A percentile compares a stretch with the other conserved stretches of the same genome.
phyloP scores from a whole-genome alignment of 2,888 invertebrate genomes.

The Taenaris catops region DNA sequence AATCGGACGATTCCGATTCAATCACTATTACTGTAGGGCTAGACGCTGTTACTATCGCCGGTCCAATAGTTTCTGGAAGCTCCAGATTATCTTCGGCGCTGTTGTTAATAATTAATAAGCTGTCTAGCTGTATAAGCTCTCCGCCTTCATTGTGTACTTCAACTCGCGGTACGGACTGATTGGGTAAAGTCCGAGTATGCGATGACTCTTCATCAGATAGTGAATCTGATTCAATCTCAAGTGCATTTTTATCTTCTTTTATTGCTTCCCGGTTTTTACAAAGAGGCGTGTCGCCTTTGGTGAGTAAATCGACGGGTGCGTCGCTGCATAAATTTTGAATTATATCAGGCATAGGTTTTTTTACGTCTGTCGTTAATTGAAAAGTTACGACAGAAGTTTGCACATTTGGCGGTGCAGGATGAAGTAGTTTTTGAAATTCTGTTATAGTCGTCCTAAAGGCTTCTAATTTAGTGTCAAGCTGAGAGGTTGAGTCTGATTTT shows the following conservation, averaged over 20 bases:
- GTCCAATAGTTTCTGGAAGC: constrained; percentile 40
- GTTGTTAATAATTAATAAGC: constrained; percentile 71
- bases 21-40: constrained; percentile 63
- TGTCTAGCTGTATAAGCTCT: constrained; percentile 82
- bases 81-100: constrained; percentile 40
- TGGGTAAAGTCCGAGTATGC: constrained; percentile 54
- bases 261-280: constrained; percentile 60
- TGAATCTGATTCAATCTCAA: constrained; percentile 78
- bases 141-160: constrained; percentile 87
- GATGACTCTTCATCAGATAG: constrained; percentile 59
- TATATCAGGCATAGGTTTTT: constrained; percentile 81
- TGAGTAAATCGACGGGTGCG: constrained; percentile 60
- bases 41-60: constrained; percentile 49
- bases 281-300: constrained; percentile 49
- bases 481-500: constrained; percentile 91
- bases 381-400: constrained; percentile 45
- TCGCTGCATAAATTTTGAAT: constrained; percentile 63
- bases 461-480: constrained; percentile 90
- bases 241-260: constrained; percentile 51
- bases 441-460: constrained; percentile 92
- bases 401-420: constrained; percentile 83
- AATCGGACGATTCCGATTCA: constrained; percentile 80
- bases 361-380: constrained; percentile 50
- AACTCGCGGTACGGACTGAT: constrained; percentile 82
- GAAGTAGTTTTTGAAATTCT: constrained; percentile 91